Conservation (phyloP, 1,140 invertebrate species). For the Trichoplusia ni region DNA sequence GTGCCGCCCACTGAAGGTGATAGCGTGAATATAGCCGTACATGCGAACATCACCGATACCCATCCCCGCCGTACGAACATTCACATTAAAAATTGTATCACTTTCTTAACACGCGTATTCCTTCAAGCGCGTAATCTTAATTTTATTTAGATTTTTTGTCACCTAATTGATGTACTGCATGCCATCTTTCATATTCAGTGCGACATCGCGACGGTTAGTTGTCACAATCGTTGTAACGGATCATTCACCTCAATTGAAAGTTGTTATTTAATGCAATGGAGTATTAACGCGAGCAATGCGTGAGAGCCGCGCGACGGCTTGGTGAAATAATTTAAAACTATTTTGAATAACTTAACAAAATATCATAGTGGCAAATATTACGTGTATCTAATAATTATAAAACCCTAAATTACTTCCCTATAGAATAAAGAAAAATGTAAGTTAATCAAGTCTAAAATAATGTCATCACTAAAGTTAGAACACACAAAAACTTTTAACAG, state of each 20-base stretch:
- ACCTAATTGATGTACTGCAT: slow-evolving; percentile 7
- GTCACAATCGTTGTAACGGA: not conserved
- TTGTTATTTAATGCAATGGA: not conserved
- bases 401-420: too few species aligned
- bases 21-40: slow-evolving; percentile 28
- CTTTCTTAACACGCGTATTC: slow-evolving; percentile 27
- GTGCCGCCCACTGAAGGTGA: slow-evolving; percentile 12
- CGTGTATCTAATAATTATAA: too few species aligned
- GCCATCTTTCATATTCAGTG: not conserved
- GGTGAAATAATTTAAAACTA: too few species aligned
- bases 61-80: not conserved
- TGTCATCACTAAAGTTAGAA: too few species aligned
- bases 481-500: too few species aligned
- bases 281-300: too few species aligned
- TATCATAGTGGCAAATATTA: too few species aligned
- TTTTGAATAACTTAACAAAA: too few species aligned
- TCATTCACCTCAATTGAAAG: slow-evolving; percentile 14
- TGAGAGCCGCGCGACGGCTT: too few species aligned
- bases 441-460: too few species aligned
- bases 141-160: slow-evolving; percentile 24
- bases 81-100: slow-evolving; percentile 22
- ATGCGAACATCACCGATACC: slow-evolving; percentile 34
- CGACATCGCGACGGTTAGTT: not conserved
- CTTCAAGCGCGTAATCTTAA: not conserved
- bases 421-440: too few species aligned